A percentile compares a stretch with the other conserved stretches of the same genome.
These are phyloP conservation scores for Meteorus colon DNA, from an alignment of 2,888 invertebrate species.

Conservation along the genomic window DNA sequence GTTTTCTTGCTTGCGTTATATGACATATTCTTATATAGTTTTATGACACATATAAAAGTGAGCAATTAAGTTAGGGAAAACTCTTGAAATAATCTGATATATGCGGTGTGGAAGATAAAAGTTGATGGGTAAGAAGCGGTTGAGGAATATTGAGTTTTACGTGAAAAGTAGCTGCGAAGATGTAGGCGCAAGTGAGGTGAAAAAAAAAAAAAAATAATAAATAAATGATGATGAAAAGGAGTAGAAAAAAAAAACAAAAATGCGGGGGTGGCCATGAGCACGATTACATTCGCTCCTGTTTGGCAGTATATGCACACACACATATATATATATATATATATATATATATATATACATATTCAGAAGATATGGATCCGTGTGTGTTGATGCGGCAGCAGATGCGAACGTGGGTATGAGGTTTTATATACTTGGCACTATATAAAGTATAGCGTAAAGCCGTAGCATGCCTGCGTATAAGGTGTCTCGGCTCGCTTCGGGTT, in stretches of 20 bases:
- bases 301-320: slow-evolving; percentile 29
- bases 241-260: slow-evolving; percentile 21
- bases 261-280: slow-evolving; percentile 42
- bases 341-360: slow-evolving; percentile 9
- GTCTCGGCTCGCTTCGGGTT: slow-evolving; percentile 46
- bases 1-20: not conserved
- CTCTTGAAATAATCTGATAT: slow-evolving; percentile 37
- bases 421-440: slow-evolving; percentile 52
- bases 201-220: slow-evolving; percentile 11
- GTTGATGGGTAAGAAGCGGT: slow-evolving; percentile 6
- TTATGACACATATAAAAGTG: not conserved
- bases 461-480: slow-evolving; percentile 53
- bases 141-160: slow-evolving; percentile 27
- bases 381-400: slow-evolving; percentile 11
- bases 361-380: no score
- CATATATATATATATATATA: not conserved
- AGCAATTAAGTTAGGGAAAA: slow-evolving; percentile 16
- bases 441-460: slow-evolving; percentile 53
- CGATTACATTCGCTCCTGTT: slow-evolving; percentile 59
- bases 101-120: slow-evolving; percentile 34
- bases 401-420: slow-evolving; percentile 41
- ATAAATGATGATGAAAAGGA: slow-evolving; percentile 25
- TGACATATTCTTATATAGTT: not conserved
- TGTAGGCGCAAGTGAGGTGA: slow-evolving; percentile 19
- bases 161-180: slow-evolving; percentile 19